Conservation (phyloP, 2,113 vertebrate genomes). For the Solenodon paradoxus region DNA sequence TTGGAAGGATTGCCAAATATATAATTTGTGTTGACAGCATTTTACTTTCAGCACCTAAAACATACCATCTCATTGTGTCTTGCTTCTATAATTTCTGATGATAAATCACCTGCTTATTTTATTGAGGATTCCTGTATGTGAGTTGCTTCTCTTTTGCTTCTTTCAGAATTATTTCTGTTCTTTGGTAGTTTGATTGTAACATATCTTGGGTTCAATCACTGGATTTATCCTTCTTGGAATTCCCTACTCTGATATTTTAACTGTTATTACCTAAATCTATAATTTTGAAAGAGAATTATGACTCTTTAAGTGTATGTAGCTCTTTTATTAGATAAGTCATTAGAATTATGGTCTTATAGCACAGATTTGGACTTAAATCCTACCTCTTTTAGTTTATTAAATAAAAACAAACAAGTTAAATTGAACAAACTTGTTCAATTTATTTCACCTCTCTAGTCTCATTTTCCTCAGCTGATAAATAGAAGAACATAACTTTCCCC, state of each 20-base stretch:
- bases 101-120: neutral
- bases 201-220: neutral
- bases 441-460: neutral
- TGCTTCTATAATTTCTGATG: neutral
- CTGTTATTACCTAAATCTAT: neutral
- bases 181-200: neutral
- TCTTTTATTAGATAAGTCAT: neutral
- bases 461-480: conserved; percentile 1
- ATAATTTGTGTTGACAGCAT: neutral
- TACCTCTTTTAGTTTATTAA: neutral
- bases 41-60: neutral
- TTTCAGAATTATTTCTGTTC: conserved; percentile 9
- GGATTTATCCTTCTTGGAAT: neutral
- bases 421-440: neutral
- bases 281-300: neutral
- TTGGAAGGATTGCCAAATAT: neutral
- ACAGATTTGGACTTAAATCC: neutral
- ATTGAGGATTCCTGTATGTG: neutral
- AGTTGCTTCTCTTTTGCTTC: neutral
- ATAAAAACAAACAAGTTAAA: neutral
- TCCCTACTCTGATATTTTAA: neutral
- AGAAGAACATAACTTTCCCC: neutral
- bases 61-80: neutral
- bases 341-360: neutral
- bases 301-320: neutral